Conservation (phyloP, 2,113 vertebrate genomes). For the Bubalus kerabau region DNA sequence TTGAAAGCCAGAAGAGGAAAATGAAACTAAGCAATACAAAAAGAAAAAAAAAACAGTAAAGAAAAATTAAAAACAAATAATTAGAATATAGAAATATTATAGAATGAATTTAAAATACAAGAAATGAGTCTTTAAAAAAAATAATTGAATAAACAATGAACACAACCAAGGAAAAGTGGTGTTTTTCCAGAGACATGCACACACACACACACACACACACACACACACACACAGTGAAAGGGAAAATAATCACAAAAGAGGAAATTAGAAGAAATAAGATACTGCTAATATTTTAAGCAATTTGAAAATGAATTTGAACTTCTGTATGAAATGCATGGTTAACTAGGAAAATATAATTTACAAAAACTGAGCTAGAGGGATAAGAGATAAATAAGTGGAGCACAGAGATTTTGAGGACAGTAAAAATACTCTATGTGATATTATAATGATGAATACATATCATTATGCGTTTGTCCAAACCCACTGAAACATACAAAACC, state of each 20-base stretch:
- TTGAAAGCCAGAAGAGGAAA: background rate
- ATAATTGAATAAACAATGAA: background rate
- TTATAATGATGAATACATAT: background rate
- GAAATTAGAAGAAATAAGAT: background rate
- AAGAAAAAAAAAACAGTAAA: background rate
- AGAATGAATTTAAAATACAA: background rate
- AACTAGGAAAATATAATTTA: background rate
- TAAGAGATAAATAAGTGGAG: background rate
- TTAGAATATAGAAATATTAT: background rate
- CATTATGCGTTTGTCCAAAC: background rate
- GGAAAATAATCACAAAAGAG: background rate
- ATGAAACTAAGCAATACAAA: background rate
- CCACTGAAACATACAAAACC: background rate
- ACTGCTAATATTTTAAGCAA: background rate
- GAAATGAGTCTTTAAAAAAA: background rate
- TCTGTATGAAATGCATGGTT: background rate
- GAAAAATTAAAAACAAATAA: no score
- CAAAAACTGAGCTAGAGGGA: background rate
- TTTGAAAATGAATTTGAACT: background rate
- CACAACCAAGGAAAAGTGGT: background rate
- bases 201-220: background rate
- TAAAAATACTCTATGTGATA: background rate
- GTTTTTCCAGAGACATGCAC: background rate
- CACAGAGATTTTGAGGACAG: background rate
- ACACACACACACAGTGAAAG: background rate